Percentiles rank a stretch among this genome's conserved stretches.
Conservation (phyloP, 1,140 invertebrate species). For the Drosophila nikananu region DNA sequence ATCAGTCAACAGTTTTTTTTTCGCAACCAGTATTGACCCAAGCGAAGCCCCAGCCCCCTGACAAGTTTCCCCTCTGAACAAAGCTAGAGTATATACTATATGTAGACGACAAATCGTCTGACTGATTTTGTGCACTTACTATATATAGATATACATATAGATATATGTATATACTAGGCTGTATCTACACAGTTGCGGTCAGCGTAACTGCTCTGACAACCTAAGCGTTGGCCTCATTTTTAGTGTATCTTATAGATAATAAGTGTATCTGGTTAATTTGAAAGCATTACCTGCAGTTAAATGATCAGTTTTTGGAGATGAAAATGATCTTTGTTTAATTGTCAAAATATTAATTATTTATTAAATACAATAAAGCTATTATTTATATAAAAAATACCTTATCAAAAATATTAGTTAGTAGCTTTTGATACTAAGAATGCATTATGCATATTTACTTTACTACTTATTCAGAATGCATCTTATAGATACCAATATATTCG, state of each 20-base stretch:
- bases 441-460: too few species aligned
- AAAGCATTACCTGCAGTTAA: not conserved
- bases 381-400: not conserved
- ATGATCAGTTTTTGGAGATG: not conserved
- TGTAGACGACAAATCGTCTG: constrained; percentile 66
- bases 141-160: not conserved
- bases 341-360: not conserved
- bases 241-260: constrained; percentile 14
- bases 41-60: constrained; percentile 15
- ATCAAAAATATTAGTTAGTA: not conserved
- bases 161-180: not conserved
- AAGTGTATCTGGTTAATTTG: not conserved
- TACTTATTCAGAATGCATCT: too few species aligned
- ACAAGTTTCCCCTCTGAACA: not conserved
- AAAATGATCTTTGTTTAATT: not conserved
- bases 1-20: constrained; percentile 54
- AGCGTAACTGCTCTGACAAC: not conserved
- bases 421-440: too few species aligned
- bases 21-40: constrained; percentile 48
- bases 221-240: constrained; percentile 4
- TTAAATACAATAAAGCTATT: not conserved
- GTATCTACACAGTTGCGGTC: constrained; percentile 6
- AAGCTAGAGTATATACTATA: constrained; percentile 10
- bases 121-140: constrained; percentile 44
- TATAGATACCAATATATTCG: too few species aligned